Conservation (phyloP, 2,113 vertebrate genomes). For the Cochlearius cochlearius region DNA sequence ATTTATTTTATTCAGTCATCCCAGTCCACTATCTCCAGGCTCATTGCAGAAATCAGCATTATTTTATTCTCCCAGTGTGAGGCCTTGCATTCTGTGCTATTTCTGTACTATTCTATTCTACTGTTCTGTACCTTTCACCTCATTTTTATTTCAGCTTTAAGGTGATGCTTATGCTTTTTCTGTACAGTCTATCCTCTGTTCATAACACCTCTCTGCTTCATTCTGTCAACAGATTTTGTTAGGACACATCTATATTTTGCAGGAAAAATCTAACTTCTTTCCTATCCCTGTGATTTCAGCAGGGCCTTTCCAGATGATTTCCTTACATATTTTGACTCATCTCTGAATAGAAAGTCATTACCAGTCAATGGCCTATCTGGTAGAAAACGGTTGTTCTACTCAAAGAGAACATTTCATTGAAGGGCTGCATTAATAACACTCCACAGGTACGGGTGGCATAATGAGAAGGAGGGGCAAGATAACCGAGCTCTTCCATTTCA, state of each 20-base stretch:
- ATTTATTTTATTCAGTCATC: slow-evolving; percentile 42
- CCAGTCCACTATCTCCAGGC: background rate
- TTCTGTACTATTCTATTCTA: background rate
- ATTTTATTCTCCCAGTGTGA: slow-evolving; percentile 25
- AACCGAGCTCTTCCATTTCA: background rate
- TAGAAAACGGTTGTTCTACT: background rate
- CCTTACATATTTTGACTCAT: background rate
- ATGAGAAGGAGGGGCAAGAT: background rate
- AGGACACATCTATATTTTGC: background rate
- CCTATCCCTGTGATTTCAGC: background rate
- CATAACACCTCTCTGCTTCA: background rate
- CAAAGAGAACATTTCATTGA: background rate
- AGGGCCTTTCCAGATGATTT: background rate
- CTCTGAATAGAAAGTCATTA: background rate
- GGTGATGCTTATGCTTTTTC: background rate
- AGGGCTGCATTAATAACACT: background rate
- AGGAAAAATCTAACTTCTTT: background rate
- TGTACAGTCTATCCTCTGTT: background rate
- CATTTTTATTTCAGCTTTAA: slow-evolving; percentile 14
- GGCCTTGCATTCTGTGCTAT: background rate
- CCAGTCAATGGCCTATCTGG: background rate
- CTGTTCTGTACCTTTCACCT: background rate
- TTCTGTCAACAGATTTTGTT: background rate
- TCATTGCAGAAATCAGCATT: slow-evolving; percentile 28
- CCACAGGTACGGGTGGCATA: background rate